These are phyloP conservation scores for Hydrolagus affinis DNA, from an alignment of 2,113 vertebrate species.

Conservation along the genomic window DNA sequence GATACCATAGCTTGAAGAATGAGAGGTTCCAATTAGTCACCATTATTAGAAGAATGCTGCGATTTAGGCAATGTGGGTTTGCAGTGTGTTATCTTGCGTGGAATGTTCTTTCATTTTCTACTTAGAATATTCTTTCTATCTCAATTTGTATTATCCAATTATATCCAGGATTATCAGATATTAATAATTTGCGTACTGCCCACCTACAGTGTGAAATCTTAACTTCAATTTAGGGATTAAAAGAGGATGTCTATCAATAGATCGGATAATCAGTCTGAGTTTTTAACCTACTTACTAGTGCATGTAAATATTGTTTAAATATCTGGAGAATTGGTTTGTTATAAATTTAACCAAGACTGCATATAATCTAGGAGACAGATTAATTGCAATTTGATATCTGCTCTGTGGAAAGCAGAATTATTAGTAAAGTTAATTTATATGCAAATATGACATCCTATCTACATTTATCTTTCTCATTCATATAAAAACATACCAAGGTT, in stretches of 20 bases:
- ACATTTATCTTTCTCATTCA: not conserved
- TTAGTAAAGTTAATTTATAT: not conserved
- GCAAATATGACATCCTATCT: not conserved
- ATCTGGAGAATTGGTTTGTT: not conserved
- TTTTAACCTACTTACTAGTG: not conserved
- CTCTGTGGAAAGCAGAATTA: slow-evolving; percentile 2
- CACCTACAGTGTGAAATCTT: not conserved
- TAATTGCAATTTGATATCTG: not conserved
- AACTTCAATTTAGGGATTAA: slow-evolving; percentile 9
- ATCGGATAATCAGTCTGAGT: not conserved
- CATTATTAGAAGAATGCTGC: not conserved
- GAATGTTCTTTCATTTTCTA: slow-evolving; percentile 3
- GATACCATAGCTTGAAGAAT: not conserved
- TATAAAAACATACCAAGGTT: not conserved
- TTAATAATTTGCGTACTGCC: not conserved
- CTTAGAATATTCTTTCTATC: not conserved
- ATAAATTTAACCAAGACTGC: not conserved
- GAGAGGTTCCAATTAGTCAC: not conserved
- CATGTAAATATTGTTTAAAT: not conserved
- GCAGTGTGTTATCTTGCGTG: not conserved
- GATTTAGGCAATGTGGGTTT: not conserved
- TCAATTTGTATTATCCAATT: not conserved
- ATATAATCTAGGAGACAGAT: not conserved
- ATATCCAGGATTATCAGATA: not conserved
- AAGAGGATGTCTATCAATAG: not conserved